A percentile compares a stretch with the other conserved stretches of the same genome.
These are phyloP conservation scores for Drosophila kikkawai DNA, from an alignment of 1,140 invertebrate species.

Conservation along the genomic window DNA sequence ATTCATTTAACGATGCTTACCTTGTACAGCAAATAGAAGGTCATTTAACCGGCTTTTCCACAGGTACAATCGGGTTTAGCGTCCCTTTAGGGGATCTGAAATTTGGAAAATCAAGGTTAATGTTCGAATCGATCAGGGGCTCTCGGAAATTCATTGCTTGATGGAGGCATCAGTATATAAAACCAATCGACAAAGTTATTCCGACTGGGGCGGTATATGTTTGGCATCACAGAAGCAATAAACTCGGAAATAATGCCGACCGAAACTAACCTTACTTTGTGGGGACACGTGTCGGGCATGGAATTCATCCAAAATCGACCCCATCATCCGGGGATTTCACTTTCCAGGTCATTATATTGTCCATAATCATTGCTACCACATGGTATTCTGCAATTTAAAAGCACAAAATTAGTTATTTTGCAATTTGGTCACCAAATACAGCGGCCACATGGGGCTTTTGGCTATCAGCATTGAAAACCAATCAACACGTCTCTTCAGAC, in stretches of 20 bases:
- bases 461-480: constrained; percentile 65
- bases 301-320: constrained; percentile 6
- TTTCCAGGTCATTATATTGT: background rate
- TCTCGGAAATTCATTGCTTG: background rate
- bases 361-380: background rate
- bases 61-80: too few relatives aligned
- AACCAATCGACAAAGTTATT: constrained; percentile 47
- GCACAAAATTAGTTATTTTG: constrained; percentile 8
- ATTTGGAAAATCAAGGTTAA: background rate
- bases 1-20: background rate
- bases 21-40: background rate
- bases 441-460: constrained; percentile 14
- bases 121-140: too few relatives aligned
- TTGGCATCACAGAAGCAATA: constrained; percentile 42
- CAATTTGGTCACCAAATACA: background rate
- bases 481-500: constrained; percentile 79
- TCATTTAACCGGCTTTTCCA: background rate
- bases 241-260: background rate
- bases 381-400: constrained; percentile 20
- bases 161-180: constrained; percentile 1
- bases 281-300: constrained; percentile 14
- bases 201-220: constrained; percentile 67
- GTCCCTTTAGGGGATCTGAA: background rate
- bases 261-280: constrained; percentile 59
- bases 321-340: background rate